Evolutionary conservation across 2,113 vertebrate species (phyloP).

Genomic region (Oenanthe oenanthe): DNA sequence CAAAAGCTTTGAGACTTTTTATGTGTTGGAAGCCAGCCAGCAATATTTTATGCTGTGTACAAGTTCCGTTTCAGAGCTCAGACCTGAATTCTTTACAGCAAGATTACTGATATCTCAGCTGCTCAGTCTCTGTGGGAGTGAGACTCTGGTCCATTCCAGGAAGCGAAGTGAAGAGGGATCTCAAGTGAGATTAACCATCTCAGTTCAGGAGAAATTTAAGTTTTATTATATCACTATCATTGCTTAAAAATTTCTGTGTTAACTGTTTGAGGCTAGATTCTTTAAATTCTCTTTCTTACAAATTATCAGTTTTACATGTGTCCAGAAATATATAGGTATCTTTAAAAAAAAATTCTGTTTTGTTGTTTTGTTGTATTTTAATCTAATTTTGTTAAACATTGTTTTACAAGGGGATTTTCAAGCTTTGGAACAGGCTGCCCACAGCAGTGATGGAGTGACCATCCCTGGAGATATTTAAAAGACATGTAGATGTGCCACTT

Average conservation of each 20-base stretch:
- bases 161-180: background rate
- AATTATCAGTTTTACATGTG: background rate
- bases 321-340: background rate
- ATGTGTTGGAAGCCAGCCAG: conserved; percentile 44
- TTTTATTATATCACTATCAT: background rate
- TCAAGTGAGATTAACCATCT: conserved; percentile 23
- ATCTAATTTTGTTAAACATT: background rate
- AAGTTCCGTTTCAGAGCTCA: conserved; percentile 29
- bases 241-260: background rate
- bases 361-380: background rate
- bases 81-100: conserved; percentile 30
- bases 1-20: conserved; percentile 45
- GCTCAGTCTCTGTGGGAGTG: background rate
- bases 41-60: conserved; percentile 29
- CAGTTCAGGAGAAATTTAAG: background rate
- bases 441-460: background rate
- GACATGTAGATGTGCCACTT: accelerated
- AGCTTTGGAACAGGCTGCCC: too few species aligned
- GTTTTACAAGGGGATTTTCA: background rate
- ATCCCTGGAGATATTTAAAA: background rate
- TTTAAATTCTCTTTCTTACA: background rate
- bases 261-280: background rate
- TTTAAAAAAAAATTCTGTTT: background rate
- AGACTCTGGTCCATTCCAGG: background rate
- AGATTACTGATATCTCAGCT: conserved; percentile 45